Evolutionary conservation across 92 coral and sea anemone genomes (phyloP), one percentile per base, ranked within the genome.

Genomic region (Phenganax marumi): DNA sequence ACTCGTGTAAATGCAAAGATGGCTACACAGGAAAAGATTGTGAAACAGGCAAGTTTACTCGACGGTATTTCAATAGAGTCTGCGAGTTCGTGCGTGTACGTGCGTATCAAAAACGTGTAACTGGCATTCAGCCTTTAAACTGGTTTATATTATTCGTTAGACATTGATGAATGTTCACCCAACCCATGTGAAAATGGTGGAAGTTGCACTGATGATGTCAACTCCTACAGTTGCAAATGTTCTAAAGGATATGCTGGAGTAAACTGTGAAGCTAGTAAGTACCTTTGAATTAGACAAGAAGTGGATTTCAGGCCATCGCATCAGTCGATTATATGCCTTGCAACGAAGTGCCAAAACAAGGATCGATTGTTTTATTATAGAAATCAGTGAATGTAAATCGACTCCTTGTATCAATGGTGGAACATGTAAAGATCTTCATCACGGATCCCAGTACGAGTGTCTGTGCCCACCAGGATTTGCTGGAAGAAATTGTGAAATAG

Each of bases 371-470:
- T 51, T 51, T 54, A 54, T 26, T 19, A 17, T 78, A 78, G 83
- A 78, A 62, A 78, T 78, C 72, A 78, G 83, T 50, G 71, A 78
- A 63, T 78, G 83, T 62, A 78, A 78, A 57, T 56, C 71, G 10
- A 78, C 83, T 26, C 83, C 83, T 24, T 78, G 83, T 62, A 78
- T 78, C 9, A 78, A 78, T 43, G 83, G 83, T 1, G 83, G 83
- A 1, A 61, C 71, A 6, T 78, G 83, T 21, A 72, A 61, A 50
- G 83, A 78, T 78, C 83, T 78, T 24, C 83, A 78, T 62, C 73
- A 61, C 26, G 83, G 83, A 21, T 10, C 83, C 12, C 24, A 65
- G 8, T 78, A 78, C 52, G 63, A 50, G 22, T 78, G 83, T 63
- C 70, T 78, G 48, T 78, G 83, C 13, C 68, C 48, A 26, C 56